Evolutionary conservation across 2,113 vertebrate species (phyloP).

Genomic region (Apteryx owenii): DNA sequence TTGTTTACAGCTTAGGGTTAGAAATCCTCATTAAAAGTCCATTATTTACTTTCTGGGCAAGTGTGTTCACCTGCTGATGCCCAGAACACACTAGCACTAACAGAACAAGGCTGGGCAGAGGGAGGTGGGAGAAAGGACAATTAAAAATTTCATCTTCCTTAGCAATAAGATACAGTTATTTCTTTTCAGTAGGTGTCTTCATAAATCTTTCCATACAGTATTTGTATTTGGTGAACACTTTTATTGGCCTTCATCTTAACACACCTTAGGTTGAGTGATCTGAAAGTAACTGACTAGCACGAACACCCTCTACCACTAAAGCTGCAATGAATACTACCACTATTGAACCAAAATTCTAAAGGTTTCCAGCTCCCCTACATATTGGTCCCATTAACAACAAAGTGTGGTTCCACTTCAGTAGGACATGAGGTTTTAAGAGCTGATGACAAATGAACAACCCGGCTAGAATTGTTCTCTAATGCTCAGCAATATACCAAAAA

Average conservation of each 20-base stretch:
- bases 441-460: neutral
- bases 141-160: too few relatives aligned
- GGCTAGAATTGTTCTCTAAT: neutral
- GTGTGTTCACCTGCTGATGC: too few relatives aligned
- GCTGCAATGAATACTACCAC: neutral
- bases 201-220: too few relatives aligned
- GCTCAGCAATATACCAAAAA: neutral
- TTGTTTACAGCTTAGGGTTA: too few relatives aligned
- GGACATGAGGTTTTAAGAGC: neutral
- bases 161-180: too few relatives aligned
- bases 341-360: neutral
- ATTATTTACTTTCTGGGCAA: too few relatives aligned
- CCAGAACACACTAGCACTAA: too few relatives aligned
- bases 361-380: neutral
- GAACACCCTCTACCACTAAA: neutral
- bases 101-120: too few relatives aligned
- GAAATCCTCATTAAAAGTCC: too few relatives aligned
- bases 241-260: neutral
- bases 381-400: neutral
- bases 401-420: neutral
- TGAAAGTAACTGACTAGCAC: neutral
- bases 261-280: neutral
- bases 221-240: too few relatives aligned
- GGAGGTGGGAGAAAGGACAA: too few relatives aligned
- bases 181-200: too few relatives aligned